A percentile compares a stretch with the other conserved stretches of the same genome.
phyloP scores from a whole-genome alignment of 2,888 invertebrate species.

The Gnatocerus cornutus region DNA sequence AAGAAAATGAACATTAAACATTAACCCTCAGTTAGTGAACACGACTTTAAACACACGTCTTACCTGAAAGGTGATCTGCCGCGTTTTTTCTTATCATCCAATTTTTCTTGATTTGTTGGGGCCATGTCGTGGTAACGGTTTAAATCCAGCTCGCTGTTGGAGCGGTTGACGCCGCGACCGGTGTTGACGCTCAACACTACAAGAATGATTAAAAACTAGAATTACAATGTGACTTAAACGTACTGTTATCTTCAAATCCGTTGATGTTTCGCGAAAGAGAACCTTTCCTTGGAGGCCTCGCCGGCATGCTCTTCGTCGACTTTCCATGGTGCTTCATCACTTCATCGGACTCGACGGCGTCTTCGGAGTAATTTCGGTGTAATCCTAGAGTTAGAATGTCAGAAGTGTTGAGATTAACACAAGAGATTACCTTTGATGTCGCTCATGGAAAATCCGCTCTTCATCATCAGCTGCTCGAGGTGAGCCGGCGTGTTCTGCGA shows the following conservation, averaged over 20 bases:
- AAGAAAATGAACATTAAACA: conserved; percentile 38
- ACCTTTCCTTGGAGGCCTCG: conserved; percentile 84
- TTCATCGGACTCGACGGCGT: conserved; percentile 83
- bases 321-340: conserved; percentile 73
- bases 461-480: conserved; percentile 87
- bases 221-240: not conserved
- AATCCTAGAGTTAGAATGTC: conserved; percentile 69
- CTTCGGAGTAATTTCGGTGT: conserved; percentile 88
- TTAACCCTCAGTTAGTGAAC: conserved; percentile 24
- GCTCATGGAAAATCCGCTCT: conserved; percentile 91
- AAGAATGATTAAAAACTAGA: conserved; percentile 2
- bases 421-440: conserved; percentile 82
- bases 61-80: conserved; percentile 94
- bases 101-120: conserved; percentile 62
- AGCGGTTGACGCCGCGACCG: conserved; percentile 76
- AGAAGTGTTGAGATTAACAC: too few relatives aligned
- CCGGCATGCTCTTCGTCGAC: conserved; percentile 72
- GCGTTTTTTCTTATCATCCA: conserved; percentile 82
- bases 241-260: conserved; percentile 53
- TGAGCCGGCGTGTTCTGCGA: conserved; percentile 79
- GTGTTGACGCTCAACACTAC: conserved; percentile 57
- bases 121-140: conserved; percentile 78
- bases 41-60: not conserved
- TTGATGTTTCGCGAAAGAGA: conserved; percentile 77
- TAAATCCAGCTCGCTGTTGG: conserved; percentile 85